A percentile compares a stretch with the other conserved stretches of the same genome.
Conservation (phyloP, 2,113 vertebrate genomes). For the Elanus axillaris region DNA sequence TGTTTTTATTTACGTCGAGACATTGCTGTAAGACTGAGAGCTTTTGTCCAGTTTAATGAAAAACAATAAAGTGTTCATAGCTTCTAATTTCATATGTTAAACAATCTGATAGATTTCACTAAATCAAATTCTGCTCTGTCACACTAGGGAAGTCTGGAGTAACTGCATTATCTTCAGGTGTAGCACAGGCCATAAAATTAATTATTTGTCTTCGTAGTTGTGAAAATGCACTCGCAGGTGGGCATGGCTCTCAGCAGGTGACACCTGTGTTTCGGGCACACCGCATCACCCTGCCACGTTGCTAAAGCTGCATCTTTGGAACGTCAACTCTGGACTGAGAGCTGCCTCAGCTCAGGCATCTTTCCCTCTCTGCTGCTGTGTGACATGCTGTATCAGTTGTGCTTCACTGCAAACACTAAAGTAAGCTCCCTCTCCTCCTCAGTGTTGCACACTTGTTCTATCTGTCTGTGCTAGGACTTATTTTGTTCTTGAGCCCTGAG, state of each 20-base stretch:
- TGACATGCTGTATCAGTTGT: accelerated
- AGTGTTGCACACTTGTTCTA: neutral
- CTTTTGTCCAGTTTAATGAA: neutral
- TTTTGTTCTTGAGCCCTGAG: neutral
- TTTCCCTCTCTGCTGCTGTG: neutral
- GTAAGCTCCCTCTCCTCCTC: neutral
- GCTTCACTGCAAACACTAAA: neutral
- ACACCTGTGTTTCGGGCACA: accelerated
- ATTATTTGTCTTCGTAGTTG: neutral
- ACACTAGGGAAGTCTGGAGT: neutral
- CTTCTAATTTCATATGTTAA: neutral
- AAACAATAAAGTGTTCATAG: neutral
- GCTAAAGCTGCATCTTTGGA: neutral
- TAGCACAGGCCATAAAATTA: neutral
- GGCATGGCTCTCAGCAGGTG: neutral
- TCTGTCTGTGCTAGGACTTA: neutral
- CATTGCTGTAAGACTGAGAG: neutral
- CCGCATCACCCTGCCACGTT: accelerated
- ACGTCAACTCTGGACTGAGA: neutral
- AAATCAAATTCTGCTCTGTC: neutral
- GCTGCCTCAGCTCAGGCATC: neutral
- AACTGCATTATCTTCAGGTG: neutral
- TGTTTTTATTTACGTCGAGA: neutral
- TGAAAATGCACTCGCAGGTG: neutral
- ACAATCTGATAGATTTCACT: neutral